Conservation (phyloP, 2,888 invertebrate species). For the Caenorhabditis imperialis region DNA sequence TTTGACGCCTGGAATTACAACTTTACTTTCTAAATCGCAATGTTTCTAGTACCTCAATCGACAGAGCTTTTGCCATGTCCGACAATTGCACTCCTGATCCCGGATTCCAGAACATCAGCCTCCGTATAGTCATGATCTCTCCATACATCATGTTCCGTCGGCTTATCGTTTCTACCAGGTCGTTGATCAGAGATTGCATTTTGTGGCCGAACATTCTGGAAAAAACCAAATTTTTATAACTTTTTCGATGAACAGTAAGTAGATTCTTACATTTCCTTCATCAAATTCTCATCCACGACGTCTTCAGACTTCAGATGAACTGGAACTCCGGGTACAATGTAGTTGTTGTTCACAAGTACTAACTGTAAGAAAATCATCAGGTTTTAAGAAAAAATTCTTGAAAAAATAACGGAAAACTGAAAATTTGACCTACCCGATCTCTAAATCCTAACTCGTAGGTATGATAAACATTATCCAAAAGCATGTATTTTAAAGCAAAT, state of each 20-base stretch:
- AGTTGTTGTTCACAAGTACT: conserved; percentile 66
- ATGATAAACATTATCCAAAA: conserved; percentile 75
- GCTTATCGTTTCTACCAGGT: conserved; percentile 66
- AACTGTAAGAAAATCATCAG: conserved; percentile 33
- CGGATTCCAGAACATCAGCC: conserved; percentile 74
- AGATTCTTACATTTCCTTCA: conserved; percentile 56
- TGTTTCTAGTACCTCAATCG: conserved; percentile 32
- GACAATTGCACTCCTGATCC: conserved; percentile 66
- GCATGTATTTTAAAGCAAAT: conserved; percentile 71
- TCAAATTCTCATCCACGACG: conserved; percentile 38
- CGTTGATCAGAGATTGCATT: conserved; percentile 58
- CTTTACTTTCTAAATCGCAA: too few relatives aligned
- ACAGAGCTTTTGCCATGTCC: conserved; percentile 51
- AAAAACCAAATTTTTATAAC: too few relatives aligned
- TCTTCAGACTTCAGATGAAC: conserved; percentile 41
- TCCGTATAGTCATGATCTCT: conserved; percentile 71
- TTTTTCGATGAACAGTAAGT: too few relatives aligned
- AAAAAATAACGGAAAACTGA: neutral
- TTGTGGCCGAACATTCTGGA: conserved; percentile 70
- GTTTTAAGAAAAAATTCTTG: neutral
- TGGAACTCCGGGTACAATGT: conserved; percentile 59
- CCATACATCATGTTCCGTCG: conserved; percentile 54
- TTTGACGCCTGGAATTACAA: conserved; percentile 69
- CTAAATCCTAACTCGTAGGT: conserved; percentile 68
- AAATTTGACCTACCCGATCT: conserved; percentile 59